Evolutionary conservation across 1,140 invertebrate genomes (phyloP), one percentile per base, ranked within the genome.

Genomic region (Drosophila setifemur): DNA sequence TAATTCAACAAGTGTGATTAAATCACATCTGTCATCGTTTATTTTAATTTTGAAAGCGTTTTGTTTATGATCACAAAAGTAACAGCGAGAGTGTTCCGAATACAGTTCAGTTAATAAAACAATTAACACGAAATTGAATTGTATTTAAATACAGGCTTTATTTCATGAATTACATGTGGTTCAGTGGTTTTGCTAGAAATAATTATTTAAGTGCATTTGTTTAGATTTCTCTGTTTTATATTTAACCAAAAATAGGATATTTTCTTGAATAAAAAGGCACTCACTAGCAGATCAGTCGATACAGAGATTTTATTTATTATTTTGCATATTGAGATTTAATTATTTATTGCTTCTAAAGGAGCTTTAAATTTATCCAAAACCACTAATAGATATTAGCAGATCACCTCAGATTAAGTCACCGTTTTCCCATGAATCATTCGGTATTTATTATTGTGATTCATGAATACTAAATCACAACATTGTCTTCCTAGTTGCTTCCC

Each of bases 11-110:
- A 12, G 33, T 64, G 31, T 48, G 60, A 64, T 66, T 66, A 64
- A 49, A 64, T 64, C 60, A 26, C 60, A 49, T 49, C 25, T 66
- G 61, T 66, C 61, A 66, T 64, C 48, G 61, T 64, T 66, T 49
- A 66, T 66, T 66, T 61, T 58, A 33, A 61, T 61, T 61, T 43
- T 21, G n/a, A 25, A 33, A 18, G 16, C 53, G n/a, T 26, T 26
- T 61, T 58, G 57, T 61, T 61, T 61, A 61, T 29, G 53, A 60
- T 8, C 57, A 26, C 26, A 18, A 33, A 26, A 53, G 14, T 54
- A 19, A 19, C 7, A 21, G 28, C 8, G 14, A 26, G 14, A 26
- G 6, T 18, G 23, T 35, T 28, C 33, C n/a, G 25, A 29, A 40
- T 19, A 55, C 35, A 43, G 26, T 43, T 21, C 19, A 18, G 35